These are phyloP conservation scores for Hydropsyche tenuis DNA, from an alignment of 1,140 invertebrate genomes.

Conservation along the genomic window DNA sequence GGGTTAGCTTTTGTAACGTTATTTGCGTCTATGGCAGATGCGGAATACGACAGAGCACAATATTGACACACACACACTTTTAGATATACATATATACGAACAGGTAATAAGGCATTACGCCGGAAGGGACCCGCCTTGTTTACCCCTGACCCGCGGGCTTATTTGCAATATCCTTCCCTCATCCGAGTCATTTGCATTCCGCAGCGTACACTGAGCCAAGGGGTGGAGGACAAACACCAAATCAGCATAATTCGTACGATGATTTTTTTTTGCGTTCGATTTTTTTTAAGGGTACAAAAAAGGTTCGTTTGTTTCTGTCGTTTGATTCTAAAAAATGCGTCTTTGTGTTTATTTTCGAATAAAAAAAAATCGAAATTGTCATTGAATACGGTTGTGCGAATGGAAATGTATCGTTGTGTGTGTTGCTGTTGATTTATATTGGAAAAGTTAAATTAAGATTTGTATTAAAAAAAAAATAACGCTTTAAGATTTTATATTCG, in stretches of 20 bases:
- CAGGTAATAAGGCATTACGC: conserved; percentile 39
- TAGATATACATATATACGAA: conserved; percentile 4
- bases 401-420: too few species aligned
- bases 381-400: too few species aligned
- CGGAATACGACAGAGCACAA: background rate
- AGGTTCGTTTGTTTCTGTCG: too few species aligned
- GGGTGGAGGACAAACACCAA: background rate
- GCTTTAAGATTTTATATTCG: too few species aligned
- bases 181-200: conserved; percentile 9
- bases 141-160: conserved; percentile 17
- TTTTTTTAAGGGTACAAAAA: too few species aligned
- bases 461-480: too few species aligned
- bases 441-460: too few species aligned
- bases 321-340: too few species aligned
- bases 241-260: background rate
- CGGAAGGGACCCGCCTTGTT: conserved; percentile 22
- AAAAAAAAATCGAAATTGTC: too few species aligned
- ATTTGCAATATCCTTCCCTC: conserved; percentile 19
- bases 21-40: background rate
- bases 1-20: background rate
- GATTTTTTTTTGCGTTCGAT: conserved; percentile 6
- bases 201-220: background rate
- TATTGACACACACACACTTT: conserved; percentile 4
- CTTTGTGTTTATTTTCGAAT: too few species aligned
- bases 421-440: too few species aligned